Evolutionary conservation across 2,888 invertebrate genomes (phyloP).

Genomic region (Aphodius sticticus): DNA sequence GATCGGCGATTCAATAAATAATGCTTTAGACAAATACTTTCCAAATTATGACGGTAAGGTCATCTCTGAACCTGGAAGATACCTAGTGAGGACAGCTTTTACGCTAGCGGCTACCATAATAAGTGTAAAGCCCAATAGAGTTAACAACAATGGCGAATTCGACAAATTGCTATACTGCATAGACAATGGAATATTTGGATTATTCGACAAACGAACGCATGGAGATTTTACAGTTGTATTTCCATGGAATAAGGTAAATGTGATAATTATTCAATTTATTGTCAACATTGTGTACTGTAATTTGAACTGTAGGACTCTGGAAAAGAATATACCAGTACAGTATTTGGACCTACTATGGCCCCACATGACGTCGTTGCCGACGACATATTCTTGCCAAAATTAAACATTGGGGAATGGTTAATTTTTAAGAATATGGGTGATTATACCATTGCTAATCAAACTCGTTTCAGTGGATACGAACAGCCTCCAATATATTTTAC

Average conservation of each 20-base stretch:
- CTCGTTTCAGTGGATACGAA: background rate
- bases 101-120: constrained; percentile 66
- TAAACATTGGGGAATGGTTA: constrained; percentile 69
- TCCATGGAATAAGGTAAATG: background rate
- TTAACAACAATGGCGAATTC: background rate
- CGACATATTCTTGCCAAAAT: constrained; percentile 61
- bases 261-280: no score
- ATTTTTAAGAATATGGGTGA: constrained; percentile 71
- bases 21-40: constrained; percentile 64
- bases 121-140: constrained; percentile 46
- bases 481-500: background rate
- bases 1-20: constrained; percentile 61
- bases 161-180: constrained; percentile 65
- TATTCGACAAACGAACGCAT: constrained; percentile 62
- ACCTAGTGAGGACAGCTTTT: constrained; percentile 68
- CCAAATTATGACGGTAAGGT: constrained; percentile 59
- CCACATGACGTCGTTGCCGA: constrained; percentile 65
- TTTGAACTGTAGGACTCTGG: no score
- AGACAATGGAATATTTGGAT: constrained; percentile 70
- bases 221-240: background rate
- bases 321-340: constrained; percentile 30
- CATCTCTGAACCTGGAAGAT: constrained; percentile 71
- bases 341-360: constrained; percentile 64
- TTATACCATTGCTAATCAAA: constrained; percentile 50
- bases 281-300: no score